Evolutionary conservation across 2,888 invertebrate species (phyloP).

Genomic region (Coecobrya sp.): DNA sequence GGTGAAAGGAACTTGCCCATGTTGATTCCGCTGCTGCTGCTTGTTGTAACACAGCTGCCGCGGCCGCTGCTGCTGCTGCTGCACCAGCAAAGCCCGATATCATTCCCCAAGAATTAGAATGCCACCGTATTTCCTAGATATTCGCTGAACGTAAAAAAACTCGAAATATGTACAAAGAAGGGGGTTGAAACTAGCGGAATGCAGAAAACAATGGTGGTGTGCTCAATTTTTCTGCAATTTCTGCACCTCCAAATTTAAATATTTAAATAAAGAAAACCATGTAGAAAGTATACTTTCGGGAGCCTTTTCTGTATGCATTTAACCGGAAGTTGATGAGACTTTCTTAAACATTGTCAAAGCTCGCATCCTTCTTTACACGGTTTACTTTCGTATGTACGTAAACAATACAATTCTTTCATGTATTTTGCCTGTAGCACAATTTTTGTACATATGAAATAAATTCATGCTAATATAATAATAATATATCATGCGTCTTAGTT

Average conservation of each 20-base stretch:
- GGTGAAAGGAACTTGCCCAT: conserved; percentile 83
- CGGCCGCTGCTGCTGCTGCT: conserved; percentile 82
- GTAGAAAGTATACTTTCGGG: not conserved
- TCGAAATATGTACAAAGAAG: not conserved
- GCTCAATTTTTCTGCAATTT: not conserved
- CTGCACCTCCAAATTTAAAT: not conserved
- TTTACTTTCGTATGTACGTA: conserved; percentile 1
- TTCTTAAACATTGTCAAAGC: conserved; percentile 39
- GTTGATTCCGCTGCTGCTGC: conserved; percentile 83
- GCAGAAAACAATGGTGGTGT: not conserved
- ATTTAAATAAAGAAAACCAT: not conserved
- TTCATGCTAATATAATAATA: too few relatives aligned
- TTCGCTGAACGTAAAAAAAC: not conserved
- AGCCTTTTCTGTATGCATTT: conserved; percentile 13
- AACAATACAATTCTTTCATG: not conserved
- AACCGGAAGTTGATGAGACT: conserved; percentile 60
- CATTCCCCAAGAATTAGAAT: conserved; percentile 64
- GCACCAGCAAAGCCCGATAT: conserved; percentile 84
- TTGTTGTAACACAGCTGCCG: conserved; percentile 83
- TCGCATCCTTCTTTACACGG: not conserved
- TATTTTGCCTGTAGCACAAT: not conserved
- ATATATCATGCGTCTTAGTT: too few relatives aligned
- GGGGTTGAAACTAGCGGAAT: not conserved
- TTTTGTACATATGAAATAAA: not conserved
- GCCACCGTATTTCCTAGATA: not conserved